Conservation (phyloP, 92 coral and sea anemone genomes). For the Isaurus tuberculatus region DNA sequence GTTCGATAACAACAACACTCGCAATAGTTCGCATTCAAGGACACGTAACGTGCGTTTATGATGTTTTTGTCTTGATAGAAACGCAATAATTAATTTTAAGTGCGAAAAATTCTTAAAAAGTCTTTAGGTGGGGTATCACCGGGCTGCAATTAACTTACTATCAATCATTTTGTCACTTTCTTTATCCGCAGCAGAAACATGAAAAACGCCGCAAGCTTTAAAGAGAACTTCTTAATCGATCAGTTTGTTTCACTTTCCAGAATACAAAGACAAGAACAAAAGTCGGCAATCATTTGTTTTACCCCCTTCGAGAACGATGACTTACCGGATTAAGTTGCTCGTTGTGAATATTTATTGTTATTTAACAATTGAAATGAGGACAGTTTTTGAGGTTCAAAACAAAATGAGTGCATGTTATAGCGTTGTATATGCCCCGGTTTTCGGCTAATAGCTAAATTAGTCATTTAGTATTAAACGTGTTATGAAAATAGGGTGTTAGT, state of each 20-base stretch:
- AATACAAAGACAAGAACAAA: slow-evolving; percentile 13
- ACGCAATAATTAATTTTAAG: slow-evolving; percentile 34
- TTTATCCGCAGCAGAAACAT: slow-evolving; percentile 35
- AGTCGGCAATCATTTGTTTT: slow-evolving; percentile 36
- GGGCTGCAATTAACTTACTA: slow-evolving; percentile 44
- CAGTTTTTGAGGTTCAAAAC: not conserved
- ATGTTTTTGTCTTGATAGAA: slow-evolving; percentile 23
- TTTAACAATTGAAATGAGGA: not conserved
- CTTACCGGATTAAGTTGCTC: slow-evolving; percentile 25
- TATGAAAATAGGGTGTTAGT: not conserved
- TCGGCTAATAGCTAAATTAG: slow-evolving; percentile 20
- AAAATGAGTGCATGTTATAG: slow-evolving; percentile 7
- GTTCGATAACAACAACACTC: not conserved
- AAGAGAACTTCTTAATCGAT: slow-evolving; percentile 41
- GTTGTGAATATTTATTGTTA: not conserved
- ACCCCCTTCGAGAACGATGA: slow-evolving; percentile 37
- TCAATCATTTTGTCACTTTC: slow-evolving; percentile 51
- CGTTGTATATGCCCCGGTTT: not conserved
- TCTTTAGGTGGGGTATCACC: slow-evolving; percentile 51
- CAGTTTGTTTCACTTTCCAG: slow-evolving; percentile 36
- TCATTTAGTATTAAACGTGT: slow-evolving; percentile 1
- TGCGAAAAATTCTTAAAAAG: slow-evolving; percentile 38
- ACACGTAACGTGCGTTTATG: not conserved
- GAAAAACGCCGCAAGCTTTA: slow-evolving; percentile 40
- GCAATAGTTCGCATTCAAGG: not conserved